Evolutionary conservation across 1,140 invertebrate genomes (phyloP).

Genomic region (Eueides isabella): DNA sequence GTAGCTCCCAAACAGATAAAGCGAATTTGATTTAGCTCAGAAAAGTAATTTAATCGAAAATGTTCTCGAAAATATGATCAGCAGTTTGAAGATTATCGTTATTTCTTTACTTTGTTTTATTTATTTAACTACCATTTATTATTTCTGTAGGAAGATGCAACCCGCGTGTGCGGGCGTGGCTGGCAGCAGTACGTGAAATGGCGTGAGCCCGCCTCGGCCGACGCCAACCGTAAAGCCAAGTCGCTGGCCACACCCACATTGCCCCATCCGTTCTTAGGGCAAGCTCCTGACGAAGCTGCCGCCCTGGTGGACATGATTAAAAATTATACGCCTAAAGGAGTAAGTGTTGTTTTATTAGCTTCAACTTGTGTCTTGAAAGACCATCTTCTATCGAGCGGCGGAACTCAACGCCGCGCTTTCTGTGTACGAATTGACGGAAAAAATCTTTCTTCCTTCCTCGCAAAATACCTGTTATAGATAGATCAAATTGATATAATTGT

Average conservation of each 20-base stretch:
- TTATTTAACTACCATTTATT: background rate
- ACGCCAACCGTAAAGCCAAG: conserved; percentile 93
- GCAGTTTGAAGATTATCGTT: no score
- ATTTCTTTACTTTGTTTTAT: background rate
- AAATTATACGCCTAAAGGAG: conserved; percentile 91
- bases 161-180: conserved; percentile 92
- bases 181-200: conserved; percentile 95
- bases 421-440: no score
- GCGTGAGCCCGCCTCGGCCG: conserved; percentile 92
- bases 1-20: no score
- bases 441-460: no score
- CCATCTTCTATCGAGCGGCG: no score
- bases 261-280: conserved; percentile 74
- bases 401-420: no score
- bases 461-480: no score
- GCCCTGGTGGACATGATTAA: conserved; percentile 89
- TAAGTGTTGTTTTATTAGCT: conserved; percentile 80
- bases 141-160: conserved; percentile 85
- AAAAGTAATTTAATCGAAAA: no score
- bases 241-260: conserved; percentile 64
- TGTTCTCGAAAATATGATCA: no score
- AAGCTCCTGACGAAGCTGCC: conserved; percentile 48
- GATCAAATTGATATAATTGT: no score
- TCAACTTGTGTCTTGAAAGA: background rate
- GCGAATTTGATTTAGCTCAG: no score